Evolutionary conservation across 2,113 vertebrate genomes (phyloP).

Genomic region (Loxodonta africana): DNA sequence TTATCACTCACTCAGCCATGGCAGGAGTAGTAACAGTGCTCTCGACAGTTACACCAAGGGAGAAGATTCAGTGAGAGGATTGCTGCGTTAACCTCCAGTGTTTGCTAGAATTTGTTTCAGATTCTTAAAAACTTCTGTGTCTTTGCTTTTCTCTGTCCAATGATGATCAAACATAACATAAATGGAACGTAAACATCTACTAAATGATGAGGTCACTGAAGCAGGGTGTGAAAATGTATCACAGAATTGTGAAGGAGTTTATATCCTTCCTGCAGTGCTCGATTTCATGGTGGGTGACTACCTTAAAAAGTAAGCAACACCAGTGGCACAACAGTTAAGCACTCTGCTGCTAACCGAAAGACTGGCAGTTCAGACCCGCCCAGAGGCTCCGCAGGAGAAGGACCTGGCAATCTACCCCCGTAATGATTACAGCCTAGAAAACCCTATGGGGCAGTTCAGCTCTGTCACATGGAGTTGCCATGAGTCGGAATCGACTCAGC

Average conservation of each 20-base stretch:
- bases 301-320: not conserved
- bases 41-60: not conserved
- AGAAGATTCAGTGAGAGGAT: not conserved
- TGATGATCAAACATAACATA: not conserved
- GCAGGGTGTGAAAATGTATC: rapidly evolving
- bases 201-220: rapidly evolving
- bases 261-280: too few relatives aligned
- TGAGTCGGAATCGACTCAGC: too few relatives aligned
- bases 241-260: not conserved
- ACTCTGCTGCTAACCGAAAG: not conserved
- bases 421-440: not conserved
- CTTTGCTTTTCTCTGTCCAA: too few relatives aligned
- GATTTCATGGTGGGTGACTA: not conserved
- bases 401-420: not conserved
- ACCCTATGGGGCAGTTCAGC: not conserved
- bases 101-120: rapidly evolving
- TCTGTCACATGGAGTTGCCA: too few relatives aligned
- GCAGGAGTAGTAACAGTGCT: not conserved
- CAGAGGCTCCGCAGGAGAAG: too few relatives aligned
- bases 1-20: rapidly evolving
- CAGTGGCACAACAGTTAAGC: not conserved
- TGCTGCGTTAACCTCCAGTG: rapidly evolving
- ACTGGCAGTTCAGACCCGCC: not conserved
- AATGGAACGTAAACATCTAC: not conserved
- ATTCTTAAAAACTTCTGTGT: not conserved